A percentile compares a stretch with the other conserved stretches of the same genome.
These are phyloP conservation scores for Pachyrhynchus sulphureomaculatus DNA, from an alignment of 1,140 invertebrate genomes.

Conservation along the genomic window DNA sequence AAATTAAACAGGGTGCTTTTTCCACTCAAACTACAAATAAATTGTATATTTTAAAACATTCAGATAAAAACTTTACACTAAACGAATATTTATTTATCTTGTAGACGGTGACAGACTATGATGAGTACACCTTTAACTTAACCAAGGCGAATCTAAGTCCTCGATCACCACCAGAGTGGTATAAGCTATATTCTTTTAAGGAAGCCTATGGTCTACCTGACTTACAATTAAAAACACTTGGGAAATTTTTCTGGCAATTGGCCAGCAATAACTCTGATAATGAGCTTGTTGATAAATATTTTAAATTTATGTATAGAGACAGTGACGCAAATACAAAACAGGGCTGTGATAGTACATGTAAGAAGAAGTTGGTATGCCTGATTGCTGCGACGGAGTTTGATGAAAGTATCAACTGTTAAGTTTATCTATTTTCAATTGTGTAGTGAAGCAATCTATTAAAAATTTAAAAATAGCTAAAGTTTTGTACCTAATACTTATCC, in stretches of 20 bases:
- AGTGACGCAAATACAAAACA: slow-evolving; percentile 56
- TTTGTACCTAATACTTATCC: too few relatives aligned
- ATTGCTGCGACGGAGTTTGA: slow-evolving; percentile 58
- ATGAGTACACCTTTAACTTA: slow-evolving; percentile 78
- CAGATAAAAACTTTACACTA: too few relatives aligned
- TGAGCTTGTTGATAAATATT: slow-evolving; percentile 41
- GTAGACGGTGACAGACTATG: slow-evolving; percentile 66
- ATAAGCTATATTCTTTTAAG: slow-evolving; percentile 67
- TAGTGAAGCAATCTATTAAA: too few relatives aligned
- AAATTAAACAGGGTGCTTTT: too few relatives aligned
- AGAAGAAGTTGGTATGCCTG: slow-evolving; percentile 58
- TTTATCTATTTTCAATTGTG: too few relatives aligned
- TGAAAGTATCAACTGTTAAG: slow-evolving; percentile 57
- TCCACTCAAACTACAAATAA: too few relatives aligned
- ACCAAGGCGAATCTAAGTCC: slow-evolving; percentile 67
- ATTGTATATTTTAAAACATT: too few relatives aligned
- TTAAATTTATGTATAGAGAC: slow-evolving; percentile 42
- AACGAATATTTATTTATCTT: too few relatives aligned
- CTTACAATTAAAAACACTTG: slow-evolving; percentile 53
- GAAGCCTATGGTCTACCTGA: slow-evolving; percentile 61
- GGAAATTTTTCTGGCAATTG: slow-evolving; percentile 57
- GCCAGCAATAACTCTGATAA: slow-evolving; percentile 44
- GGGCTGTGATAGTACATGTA: slow-evolving; percentile 59
- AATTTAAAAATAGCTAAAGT: too few relatives aligned
- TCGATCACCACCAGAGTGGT: slow-evolving; percentile 57